A percentile compares a stretch with the other conserved stretches of the same genome.
These are phyloP conservation scores for Anguilla obscura DNA, from an alignment of 2,797 vertebrate species.

Conservation along the genomic window DNA sequence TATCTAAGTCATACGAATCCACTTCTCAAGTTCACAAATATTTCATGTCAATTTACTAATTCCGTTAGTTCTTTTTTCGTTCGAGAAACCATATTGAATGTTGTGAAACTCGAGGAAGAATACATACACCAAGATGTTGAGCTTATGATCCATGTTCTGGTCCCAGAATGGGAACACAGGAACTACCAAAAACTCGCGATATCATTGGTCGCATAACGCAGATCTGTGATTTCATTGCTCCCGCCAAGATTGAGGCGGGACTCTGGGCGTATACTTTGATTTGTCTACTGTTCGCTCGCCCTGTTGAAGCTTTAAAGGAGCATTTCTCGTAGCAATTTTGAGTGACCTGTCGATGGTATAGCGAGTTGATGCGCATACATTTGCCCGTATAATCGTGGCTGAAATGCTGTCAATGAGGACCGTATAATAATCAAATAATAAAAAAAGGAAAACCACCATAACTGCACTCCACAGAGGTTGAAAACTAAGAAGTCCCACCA, in stretches of 20 bases:
- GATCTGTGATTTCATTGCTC: slow-evolving; percentile 19
- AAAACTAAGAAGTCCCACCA: neutral
- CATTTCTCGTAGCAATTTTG: neutral
- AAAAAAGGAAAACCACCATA: neutral
- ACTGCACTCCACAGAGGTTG: neutral
- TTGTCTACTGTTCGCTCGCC: neutral
- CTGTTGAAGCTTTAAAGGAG: neutral
- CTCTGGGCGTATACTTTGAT: neutral
- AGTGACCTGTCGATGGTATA: neutral
- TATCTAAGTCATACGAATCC: neutral
- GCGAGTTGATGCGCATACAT: neutral
- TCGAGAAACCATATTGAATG: neutral
- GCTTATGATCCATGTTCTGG: slow-evolving; percentile 8
- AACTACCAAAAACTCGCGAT: slow-evolving; percentile 6
- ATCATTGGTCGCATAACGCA: slow-evolving; percentile 16
- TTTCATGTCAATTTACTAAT: neutral
- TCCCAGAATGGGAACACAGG: neutral
- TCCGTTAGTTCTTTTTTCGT: slow-evolving; percentile 24
- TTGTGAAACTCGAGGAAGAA: slow-evolving; percentile 31
- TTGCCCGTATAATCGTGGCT: neutral
- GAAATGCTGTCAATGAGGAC: neutral
- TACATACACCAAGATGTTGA: slow-evolving; percentile 3
- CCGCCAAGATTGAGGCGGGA: slow-evolving; percentile 25
- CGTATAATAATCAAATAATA: neutral
- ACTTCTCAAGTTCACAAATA: slow-evolving; percentile 21